Evolutionary conservation across 2,888 invertebrate species (phyloP), one percentile per base, ranked within the genome.

Genomic region (Aquatica leii): DNA sequence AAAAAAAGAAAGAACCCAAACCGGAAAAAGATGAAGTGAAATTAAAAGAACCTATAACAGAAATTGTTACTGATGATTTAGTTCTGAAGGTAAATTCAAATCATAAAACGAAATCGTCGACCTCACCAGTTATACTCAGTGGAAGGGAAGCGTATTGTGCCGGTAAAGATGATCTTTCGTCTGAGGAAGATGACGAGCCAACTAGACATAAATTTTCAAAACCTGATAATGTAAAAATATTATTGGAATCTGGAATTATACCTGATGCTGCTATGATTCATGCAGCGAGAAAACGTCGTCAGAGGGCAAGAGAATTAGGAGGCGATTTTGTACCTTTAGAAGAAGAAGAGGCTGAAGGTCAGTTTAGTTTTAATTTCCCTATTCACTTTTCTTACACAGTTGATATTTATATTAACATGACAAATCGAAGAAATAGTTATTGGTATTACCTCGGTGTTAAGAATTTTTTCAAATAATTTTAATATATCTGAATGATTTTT

Each of bases 251-350:
- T 77, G 97, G 97, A 12, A 91, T 90, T 71, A 98, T 98, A 77
- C 98, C 98, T 8, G 98, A 98, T 85, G 98, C 98, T 8, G 95
- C 95, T 55, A 93, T 97, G 86, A 98, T 99, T 80, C 98, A 98
- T 84, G 96, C 96, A 70, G 97, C 97, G 9, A 88, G 97, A 77
- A 98, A 98, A 83, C 89, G 93, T 67, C 86, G 98, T 75, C 98
- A 98, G 84, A 88, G 94, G 85, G 96, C 97, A 68, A 86, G 98
- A 80, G 95, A 96, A 84, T 87, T 90, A 80, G 86, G 84, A 17
- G 85, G 84, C 17, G 89, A 90, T 75, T 88, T 84, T 74, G 83
- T 89, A 59, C 82, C 86, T 2, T 68, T 84, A 5, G 85, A 86
- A 63, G 85, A 86, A 55, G 82, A 83, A 6, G 72, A 70, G 49